Percentiles rank a stretch among this genome's conserved stretches.
These are phyloP conservation scores for Suillia variegata DNA, from an alignment of 2,888 invertebrate genomes.

Conservation along the genomic window DNA sequence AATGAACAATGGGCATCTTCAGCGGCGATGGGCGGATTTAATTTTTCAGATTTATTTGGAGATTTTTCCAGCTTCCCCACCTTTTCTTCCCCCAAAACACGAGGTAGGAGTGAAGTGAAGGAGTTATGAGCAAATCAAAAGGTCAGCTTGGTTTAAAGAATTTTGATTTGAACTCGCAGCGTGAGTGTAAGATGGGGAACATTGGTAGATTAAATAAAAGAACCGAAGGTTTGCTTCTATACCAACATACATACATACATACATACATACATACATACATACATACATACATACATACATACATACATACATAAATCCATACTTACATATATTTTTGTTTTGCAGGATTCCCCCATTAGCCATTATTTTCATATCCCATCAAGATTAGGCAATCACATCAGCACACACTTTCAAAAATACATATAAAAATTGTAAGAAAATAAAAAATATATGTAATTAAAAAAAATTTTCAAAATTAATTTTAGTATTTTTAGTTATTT, in stretches of 20 bases:
- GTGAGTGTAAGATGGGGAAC: too few relatives aligned
- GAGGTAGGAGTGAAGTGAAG: neutral
- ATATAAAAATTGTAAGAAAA: neutral
- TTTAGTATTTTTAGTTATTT: too few relatives aligned
- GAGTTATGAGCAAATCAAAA: neutral
- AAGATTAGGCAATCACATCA: neutral
- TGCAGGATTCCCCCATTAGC: neutral
- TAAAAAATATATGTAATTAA: too few relatives aligned
- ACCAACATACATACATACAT: too few relatives aligned
- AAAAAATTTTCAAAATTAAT: too few relatives aligned
- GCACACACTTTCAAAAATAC: conserved; percentile 4
- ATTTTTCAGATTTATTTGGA: conserved; percentile 57
- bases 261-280: too few relatives aligned
- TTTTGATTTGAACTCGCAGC: neutral
- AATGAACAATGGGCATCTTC: conserved; percentile 35
- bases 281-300: too few relatives aligned
- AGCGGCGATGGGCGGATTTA: conserved; percentile 56
- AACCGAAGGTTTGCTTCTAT: too few relatives aligned
- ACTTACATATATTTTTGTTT: too few relatives aligned
- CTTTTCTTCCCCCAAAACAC: neutral
- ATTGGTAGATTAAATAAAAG: too few relatives aligned
- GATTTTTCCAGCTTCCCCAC: conserved; percentile 2
- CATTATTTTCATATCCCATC: neutral
- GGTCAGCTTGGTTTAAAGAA: neutral
- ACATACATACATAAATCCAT: too few relatives aligned